Conservation (phyloP, 2,888 invertebrate genomes). For the Beris morrisii region DNA sequence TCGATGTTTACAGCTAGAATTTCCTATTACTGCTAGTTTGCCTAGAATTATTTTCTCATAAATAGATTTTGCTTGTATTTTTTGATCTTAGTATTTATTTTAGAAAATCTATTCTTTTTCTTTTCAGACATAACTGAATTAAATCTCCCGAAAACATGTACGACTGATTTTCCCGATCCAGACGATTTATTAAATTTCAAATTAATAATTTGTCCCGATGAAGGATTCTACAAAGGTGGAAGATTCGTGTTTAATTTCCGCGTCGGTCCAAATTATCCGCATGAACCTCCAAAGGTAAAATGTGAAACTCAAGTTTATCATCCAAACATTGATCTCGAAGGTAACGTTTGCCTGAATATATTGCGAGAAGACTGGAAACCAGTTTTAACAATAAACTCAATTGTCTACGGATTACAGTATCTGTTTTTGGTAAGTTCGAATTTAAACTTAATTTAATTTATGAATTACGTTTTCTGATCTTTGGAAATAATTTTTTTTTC, state of each 20-base stretch:
- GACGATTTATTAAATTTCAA: constrained; percentile 96
- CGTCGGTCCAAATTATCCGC: constrained; percentile 94
- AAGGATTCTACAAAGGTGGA: constrained; percentile 94
- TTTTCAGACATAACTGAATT: constrained; percentile 93
- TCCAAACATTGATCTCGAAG: constrained; percentile 97
- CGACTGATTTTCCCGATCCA: constrained; percentile 93
- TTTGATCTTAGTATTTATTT: no score
- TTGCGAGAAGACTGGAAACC: constrained; percentile 99
- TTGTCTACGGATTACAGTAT: constrained; percentile 97
- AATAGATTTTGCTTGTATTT: no score
- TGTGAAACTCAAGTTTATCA: constrained; percentile 98
- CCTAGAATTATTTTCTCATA: no score
- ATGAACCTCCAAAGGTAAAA: constrained; percentile 98
- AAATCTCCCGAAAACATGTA: constrained; percentile 95
- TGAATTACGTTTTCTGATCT: background rate
- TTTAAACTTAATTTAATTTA: background rate
- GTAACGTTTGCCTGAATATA: constrained; percentile 97
- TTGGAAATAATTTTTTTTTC: constrained; percentile 21
- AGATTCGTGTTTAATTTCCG: constrained; percentile 91
- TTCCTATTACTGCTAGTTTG: no score
- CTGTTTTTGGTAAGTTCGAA: constrained; percentile 77
- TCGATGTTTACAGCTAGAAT: no score
- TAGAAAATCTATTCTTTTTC: constrained; percentile 40
- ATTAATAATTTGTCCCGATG: constrained; percentile 94
- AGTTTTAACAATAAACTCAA: constrained; percentile 94